Evolutionary conservation across 2,797 vertebrate species (phyloP).

Genomic region (Sylvia borin): DNA sequence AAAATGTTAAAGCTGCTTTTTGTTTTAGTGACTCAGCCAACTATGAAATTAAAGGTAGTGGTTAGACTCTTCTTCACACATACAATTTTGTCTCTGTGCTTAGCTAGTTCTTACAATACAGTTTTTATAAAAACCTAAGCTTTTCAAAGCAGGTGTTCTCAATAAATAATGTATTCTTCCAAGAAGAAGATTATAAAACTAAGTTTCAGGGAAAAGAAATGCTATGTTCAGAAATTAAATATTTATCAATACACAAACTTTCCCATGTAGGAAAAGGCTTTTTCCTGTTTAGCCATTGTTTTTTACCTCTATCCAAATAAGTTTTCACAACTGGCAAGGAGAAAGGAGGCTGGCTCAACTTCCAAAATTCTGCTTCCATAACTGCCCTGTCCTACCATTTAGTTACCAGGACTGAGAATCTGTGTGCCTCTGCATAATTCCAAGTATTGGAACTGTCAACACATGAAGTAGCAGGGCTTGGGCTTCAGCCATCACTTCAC

Average conservation of each 20-base stretch:
- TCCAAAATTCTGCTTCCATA: neutral
- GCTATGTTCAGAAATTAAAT: neutral
- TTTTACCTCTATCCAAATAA: neutral
- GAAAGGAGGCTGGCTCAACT: neutral
- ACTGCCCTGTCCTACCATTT: neutral
- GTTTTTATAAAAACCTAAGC: neutral
- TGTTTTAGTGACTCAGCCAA: neutral
- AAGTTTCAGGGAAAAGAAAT: slow-evolving; percentile 6
- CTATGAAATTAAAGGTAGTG: neutral
- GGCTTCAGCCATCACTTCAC: slow-evolving; percentile 71
- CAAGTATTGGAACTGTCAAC: slow-evolving; percentile 69
- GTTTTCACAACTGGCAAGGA: slow-evolving; percentile 17
- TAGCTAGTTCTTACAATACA: neutral
- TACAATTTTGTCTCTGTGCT: neutral
- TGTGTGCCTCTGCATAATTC: slow-evolving; percentile 38
- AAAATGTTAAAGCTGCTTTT: neutral
- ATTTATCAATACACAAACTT: neutral
- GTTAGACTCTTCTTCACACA: neutral
- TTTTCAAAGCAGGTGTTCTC: slow-evolving; percentile 12
- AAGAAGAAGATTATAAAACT: neutral
- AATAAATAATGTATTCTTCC: neutral
- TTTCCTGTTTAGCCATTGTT: neutral
- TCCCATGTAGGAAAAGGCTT: neutral
- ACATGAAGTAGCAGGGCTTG: slow-evolving; percentile 69
- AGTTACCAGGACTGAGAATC: slow-evolving; percentile 47